Base-by-base conservation (phyloP, 2,888 invertebrate species). In the Drosophila niveifrons region DNA sequence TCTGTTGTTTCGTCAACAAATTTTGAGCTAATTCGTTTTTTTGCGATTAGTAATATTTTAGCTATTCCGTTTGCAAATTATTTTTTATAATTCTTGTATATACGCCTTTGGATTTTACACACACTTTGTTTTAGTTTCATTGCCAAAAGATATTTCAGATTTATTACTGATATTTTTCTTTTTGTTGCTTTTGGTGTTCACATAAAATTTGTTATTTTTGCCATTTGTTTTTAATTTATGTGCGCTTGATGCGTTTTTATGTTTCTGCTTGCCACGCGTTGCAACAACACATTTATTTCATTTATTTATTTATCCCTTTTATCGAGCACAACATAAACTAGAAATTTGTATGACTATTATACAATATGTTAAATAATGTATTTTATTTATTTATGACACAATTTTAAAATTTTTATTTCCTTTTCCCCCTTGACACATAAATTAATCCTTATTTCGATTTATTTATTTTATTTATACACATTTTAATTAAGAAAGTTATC, bases 81-180 rank as follows among this genome's bases (percentile, higher is more conserved):
- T 51, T 50, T 28, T 28, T 47, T 61, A 55, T 39, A n/a, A 34
- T 10, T 4, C 6, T 10, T 66, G 28, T 46, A 50, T 53, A 15
- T 8, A 28, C 51, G 47, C 46, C 8, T 23, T 43, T 58, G 56
- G 50, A 51, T 50, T 51, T 56, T 61, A 36, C 58, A 59, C 48
- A 61, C 61, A 62, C 55, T 58, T 58, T 68, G 52, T 50, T 69
- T 41, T 15, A 64, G 41, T 51, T 56, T 36, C 41, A 34, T 56
- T 57, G 31, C 52, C 52, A 59, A 66, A 69, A 69, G 48, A 47
- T 51, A 50, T 77, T 68, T 53, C 65, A 59, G 66, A 72, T 63
- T 66, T 75, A 57, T 78, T 59, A 65, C 23, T 56, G 44, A 29
- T 59, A 34, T 23, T 52, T 44, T 46, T 39, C 28, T 53, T 46